Conservation (phyloP, 2,113 vertebrate species). For the Microcebus tavaratra region DNA sequence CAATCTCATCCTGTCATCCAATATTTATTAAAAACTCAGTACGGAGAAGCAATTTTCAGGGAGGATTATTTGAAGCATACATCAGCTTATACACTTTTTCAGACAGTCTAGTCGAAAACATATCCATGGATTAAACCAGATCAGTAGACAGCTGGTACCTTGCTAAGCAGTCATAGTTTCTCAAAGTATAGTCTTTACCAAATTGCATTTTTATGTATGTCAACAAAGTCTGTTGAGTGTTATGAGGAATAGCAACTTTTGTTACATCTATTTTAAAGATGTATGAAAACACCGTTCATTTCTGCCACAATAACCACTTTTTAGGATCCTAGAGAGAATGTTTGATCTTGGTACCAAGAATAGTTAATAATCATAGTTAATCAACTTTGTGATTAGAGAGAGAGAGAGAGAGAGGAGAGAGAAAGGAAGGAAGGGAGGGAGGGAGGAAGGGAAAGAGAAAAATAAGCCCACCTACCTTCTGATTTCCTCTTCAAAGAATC, state of each 20-base stretch:
- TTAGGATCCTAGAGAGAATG: slow-evolving; percentile 10
- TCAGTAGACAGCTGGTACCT: slow-evolving; percentile 34
- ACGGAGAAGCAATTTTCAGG: slow-evolving; percentile 45
- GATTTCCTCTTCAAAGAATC: slow-evolving; percentile 22
- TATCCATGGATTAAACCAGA: slow-evolving; percentile 46
- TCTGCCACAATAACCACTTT: neutral
- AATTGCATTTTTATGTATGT: neutral
- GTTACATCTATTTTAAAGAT: neutral
- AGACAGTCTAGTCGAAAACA: slow-evolving; percentile 20
- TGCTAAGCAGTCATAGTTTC: neutral
- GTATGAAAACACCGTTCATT: neutral
- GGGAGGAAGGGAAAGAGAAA: neutral
- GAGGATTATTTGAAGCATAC: slow-evolving; percentile 25
- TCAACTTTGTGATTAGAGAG: neutral
- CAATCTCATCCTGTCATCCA: slow-evolving; percentile 45
- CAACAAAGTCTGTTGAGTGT: neutral
- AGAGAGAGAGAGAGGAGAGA: no score
- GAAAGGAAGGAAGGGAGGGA: no score
- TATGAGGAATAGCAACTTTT: neutral
- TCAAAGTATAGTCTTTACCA: slow-evolving; percentile 29
- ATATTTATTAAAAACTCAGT: slow-evolving; percentile 45
- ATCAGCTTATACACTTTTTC: neutral
- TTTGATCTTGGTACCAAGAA: neutral
- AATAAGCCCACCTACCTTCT: neutral
- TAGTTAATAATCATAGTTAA: neutral